Evolutionary conservation across 2,888 invertebrate genomes (phyloP).

Genomic region (Byasa hedistus): DNA sequence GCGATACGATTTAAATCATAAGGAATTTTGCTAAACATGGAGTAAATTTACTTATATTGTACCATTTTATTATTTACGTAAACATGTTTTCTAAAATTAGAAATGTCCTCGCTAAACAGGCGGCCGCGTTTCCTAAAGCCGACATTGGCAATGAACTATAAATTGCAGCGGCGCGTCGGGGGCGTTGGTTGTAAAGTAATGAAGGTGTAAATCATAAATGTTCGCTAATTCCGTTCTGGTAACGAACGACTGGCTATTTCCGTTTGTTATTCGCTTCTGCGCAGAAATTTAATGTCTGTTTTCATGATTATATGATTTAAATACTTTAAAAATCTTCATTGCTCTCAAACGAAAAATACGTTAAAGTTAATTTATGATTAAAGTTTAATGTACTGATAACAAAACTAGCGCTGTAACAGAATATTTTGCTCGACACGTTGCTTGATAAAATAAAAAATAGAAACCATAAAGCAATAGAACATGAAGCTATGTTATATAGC

Average conservation of each 20-base stretch:
- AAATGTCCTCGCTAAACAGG: slow-evolving; percentile 6
- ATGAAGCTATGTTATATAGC: slow-evolving; percentile 23
- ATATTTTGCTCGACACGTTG: too few species aligned
- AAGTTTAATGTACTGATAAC: neutral
- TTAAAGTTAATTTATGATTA: neutral
- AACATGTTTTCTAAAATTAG: neutral
- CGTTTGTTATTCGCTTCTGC: neutral
- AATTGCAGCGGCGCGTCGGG: slow-evolving; percentile 12
- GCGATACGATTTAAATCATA: too few species aligned
- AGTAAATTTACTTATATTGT: too few species aligned
- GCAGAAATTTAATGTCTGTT: neutral
- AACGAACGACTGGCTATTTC: slow-evolving; percentile 1
- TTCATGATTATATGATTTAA: neutral
- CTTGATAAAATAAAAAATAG: too few species aligned
- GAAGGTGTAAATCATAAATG: slow-evolving; percentile 13
- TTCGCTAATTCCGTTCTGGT: slow-evolving; percentile 29
- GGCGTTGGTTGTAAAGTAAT: slow-evolving; percentile 23
- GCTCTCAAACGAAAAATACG: neutral
- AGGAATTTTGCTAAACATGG: too few species aligned
- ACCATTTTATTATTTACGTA: neutral
- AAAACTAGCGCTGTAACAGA: too few species aligned
- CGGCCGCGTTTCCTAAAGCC: slow-evolving; percentile 15
- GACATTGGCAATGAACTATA: slow-evolving; percentile 31
- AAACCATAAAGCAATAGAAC: too few species aligned
- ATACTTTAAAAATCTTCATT: neutral